Conservation (phyloP, 2,888 invertebrate genomes). For the Zygogramma bicolorata region DNA sequence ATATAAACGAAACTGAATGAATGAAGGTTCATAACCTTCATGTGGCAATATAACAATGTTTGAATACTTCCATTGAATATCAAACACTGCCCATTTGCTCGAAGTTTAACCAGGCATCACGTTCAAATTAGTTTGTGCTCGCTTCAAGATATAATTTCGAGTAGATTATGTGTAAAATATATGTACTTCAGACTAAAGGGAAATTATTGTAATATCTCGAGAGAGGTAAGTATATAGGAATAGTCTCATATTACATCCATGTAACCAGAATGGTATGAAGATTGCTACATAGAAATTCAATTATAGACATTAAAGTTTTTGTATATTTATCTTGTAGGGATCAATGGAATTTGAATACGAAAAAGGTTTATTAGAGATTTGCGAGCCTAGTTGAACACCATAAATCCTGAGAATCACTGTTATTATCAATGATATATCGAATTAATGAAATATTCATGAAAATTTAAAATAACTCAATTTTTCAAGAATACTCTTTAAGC, state of each 20-base stretch:
- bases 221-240: conserved; percentile 36
- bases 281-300: conserved; percentile 36
- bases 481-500: background rate
- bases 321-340: conserved; percentile 29
- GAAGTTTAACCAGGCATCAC: conserved; percentile 47
- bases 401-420: conserved; percentile 26
- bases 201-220: conserved; percentile 38
- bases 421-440: conserved; percentile 28
- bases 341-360: conserved; percentile 38
- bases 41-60: conserved; percentile 37
- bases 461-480: conserved; percentile 33
- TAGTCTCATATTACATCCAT: conserved; percentile 28
- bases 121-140: conserved; percentile 39
- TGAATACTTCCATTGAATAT: conserved; percentile 38
- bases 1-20: too few species aligned
- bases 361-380: conserved; percentile 27
- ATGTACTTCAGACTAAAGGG: conserved; percentile 29
- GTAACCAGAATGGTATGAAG: conserved; percentile 24
- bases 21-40: too few species aligned
- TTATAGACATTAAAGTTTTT: conserved; percentile 32
- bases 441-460: conserved; percentile 21
- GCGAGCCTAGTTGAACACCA: conserved; percentile 22
- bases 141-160: conserved; percentile 37
- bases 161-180: conserved; percentile 44
- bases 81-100: conserved; percentile 36